Evolutionary conservation across 2,888 invertebrate species (phyloP).

Genomic region (Anagyrus pseudococci): DNA sequence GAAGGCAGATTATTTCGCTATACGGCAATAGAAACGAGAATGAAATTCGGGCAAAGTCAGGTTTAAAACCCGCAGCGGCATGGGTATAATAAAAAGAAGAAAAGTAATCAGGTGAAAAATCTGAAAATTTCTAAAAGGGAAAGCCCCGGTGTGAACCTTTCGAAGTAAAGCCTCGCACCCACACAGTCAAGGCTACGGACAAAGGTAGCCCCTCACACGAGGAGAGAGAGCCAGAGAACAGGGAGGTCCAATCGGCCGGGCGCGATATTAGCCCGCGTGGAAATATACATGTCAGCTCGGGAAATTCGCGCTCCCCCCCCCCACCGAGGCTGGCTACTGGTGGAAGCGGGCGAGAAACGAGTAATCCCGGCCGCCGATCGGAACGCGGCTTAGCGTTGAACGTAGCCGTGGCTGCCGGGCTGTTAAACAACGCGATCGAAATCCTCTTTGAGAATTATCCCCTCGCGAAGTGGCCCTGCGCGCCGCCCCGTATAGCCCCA

Average conservation of each 20-base stretch:
- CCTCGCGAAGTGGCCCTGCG: too few species aligned
- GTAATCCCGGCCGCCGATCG: conserved; percentile 15
- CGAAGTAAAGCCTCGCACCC: not conserved
- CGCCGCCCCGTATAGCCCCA: too few species aligned
- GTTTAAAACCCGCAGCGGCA: too few species aligned
- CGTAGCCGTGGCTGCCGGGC: conserved; percentile 9
- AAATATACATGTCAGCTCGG: conserved; percentile 14
- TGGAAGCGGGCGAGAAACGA: not conserved
- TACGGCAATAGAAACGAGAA: too few species aligned
- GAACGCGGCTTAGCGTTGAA: conserved; percentile 12
- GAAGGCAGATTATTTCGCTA: too few species aligned
- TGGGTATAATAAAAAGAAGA: too few species aligned
- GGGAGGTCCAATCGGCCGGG: not conserved
- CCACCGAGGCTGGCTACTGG: not conserved
- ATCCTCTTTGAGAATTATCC: conserved; percentile 42
- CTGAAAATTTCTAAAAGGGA: not conserved
- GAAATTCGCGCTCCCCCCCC: too few species aligned
- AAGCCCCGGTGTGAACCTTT: too few species aligned
- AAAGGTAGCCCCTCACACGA: not conserved
- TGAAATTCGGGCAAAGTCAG: too few species aligned
- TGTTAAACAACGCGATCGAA: conserved; percentile 42
- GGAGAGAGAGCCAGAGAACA: too few species aligned
- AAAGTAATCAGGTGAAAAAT: too few species aligned
- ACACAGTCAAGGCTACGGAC: not conserved
- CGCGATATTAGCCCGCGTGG: not conserved